Base-by-base conservation (phyloP, 2,797 vertebrate genomes). In the Takifugu ocellatus region DNA sequence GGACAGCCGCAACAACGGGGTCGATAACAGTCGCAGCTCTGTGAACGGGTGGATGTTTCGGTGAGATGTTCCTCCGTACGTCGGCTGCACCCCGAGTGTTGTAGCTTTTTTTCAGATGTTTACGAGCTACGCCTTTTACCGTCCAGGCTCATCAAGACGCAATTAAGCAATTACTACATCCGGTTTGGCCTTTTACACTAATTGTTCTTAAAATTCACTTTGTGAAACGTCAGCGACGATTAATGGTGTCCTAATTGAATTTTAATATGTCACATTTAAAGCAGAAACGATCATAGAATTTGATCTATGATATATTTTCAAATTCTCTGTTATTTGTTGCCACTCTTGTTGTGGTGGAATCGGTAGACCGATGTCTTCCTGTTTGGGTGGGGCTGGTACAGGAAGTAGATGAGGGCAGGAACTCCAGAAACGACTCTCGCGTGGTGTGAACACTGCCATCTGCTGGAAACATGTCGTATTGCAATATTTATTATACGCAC, bases 301-400 rank as follows among this genome's bases (percentile, higher is more conserved):
- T 39, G 14, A 12, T 3, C 3, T 4, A 39, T 39, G 36, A 14
- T 16, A 17, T 17, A 7, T 44, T n/a, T 17, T 50, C 25, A 5
- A 4, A 16, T 7, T 27, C 3, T 0, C 12, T 50, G 50, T 3
- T 2, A 25, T 44, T 8, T 3, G 1, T 29, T 2, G 21, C 21
- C 1, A 21, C 0, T 16, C 2, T 3, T 12, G 24, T 59, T 39
- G 9, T 17, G 12, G 36, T 39, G 12, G 12, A 39, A 5, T 14
- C 12, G 36, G 9, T 39, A 14, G 7, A 21, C 1, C 3, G 9
- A 2, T 33, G 29, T 21, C 3, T 83, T 86, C 81, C 79, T 59
- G 66, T 76, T 77, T 82, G 84, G 86, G 84, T 85, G 86, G 79
- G 81, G 86, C 49, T 66, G 66, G 9, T 59, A 0, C 6, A 60